These are phyloP conservation scores for Equus przewalskii DNA, from an alignment of 2,113 vertebrate genomes.

Conservation along the genomic window DNA sequence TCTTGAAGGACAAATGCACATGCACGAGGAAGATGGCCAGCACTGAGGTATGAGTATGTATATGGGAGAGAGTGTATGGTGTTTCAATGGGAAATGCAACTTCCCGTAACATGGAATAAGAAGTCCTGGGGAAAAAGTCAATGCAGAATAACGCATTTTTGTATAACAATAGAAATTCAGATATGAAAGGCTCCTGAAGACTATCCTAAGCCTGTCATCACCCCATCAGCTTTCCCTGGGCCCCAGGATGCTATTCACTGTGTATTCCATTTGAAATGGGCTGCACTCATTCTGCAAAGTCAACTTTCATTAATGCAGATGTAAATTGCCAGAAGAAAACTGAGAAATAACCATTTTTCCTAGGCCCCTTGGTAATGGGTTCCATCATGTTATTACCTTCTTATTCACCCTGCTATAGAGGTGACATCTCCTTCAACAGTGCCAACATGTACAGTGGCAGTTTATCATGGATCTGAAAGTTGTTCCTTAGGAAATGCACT, in stretches of 20 bases:
- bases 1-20: not conserved
- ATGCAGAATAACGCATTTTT: not conserved
- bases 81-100: not conserved
- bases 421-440: slow-evolving; percentile 11
- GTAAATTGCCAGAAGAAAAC: slow-evolving; percentile 64
- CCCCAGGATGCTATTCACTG: slow-evolving; percentile 57
- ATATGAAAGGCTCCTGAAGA: not conserved
- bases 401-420: not conserved
- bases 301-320: slow-evolving; percentile 60
- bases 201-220: not conserved
- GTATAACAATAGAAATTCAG: not conserved
- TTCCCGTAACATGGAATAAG: not conserved
- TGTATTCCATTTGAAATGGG: slow-evolving; percentile 39
- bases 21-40: not conserved
- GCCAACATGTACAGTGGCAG: not conserved
- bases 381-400: not conserved
- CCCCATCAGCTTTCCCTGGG: slow-evolving; percentile 7
- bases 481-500: not conserved
- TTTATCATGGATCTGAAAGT: not conserved
- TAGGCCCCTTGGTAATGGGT: not conserved
- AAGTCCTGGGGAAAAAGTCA: not conserved
- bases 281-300: slow-evolving; percentile 60
- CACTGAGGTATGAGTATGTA: not conserved
- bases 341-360: slow-evolving; percentile 64
- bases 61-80: not conserved